Base-by-base conservation (phyloP, 2,797 vertebrate genomes). In the Enteromius afrohamiltoni region DNA sequence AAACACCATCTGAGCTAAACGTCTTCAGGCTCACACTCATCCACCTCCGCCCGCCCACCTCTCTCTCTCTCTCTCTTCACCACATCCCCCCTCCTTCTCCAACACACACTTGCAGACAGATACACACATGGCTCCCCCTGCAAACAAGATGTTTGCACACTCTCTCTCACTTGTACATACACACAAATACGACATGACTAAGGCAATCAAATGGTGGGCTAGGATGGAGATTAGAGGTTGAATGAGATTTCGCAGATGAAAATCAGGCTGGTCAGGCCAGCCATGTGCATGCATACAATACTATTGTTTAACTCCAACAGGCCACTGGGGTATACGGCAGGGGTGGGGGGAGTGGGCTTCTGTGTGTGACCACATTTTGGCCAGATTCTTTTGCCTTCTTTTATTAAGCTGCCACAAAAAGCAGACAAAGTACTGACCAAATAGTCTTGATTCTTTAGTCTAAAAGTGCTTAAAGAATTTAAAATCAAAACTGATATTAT, bases 21-120 rank as follows among this genome's bases (percentile, higher is more conserved):
- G 93, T 92, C 94, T 94, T 93, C 92, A 92, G 91, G 94, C 95
- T 94, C 93, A 92, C 85, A 91, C 92, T 93, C 88, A 93, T 92
- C 92, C 94, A 95, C 94, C 91, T 95, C 96, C 93, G 93, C 93
- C 93, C 92, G 85, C 88, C 80, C 80, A 62, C 79, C 85, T 47
- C 83, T 83, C 83, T 64, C 86, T 64, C 82, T 82, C 85, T 68
- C 84, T 82, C 86, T 80, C 82, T 0, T 69, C 62, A 71, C 45
- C 42, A 62, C 31, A 82, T 85, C 60, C 74, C 21, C 69, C 29
- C 26, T 51, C 29, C 58, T 70, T 74, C 83, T 85, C 73, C 60
- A 81, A 78, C 76, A 81, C 86, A 84, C 86, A 83, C 77, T 53
- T 81, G 60, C 49, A 51, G 77, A 83, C 77, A 88, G 83, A 88